Conservation (phyloP, 2,888 invertebrate genomes). For the Cheilosia vulpina region DNA sequence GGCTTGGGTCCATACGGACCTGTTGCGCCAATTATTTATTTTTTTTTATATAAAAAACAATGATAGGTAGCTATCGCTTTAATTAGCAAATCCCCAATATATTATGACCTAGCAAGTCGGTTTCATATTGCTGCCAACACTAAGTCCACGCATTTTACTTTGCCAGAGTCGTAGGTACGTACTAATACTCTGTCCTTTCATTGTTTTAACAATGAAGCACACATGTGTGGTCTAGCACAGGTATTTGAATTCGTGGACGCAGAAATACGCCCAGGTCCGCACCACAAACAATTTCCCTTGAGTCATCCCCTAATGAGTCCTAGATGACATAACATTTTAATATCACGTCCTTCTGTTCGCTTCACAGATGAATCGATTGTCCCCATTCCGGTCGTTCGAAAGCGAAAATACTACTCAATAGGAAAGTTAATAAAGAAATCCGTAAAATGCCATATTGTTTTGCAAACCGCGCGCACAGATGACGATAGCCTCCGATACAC, state of each 20-base stretch:
- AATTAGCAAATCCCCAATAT: no score
- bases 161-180: background rate
- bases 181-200: conserved; percentile 29
- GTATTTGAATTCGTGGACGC: background rate
- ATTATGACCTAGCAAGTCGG: conserved; percentile 9
- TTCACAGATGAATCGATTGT: background rate
- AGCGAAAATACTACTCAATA: conserved; percentile 35
- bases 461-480: conserved; percentile 16
- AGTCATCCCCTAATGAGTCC: conserved; percentile 48
- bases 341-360: conserved; percentile 39
- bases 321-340: conserved; percentile 42
- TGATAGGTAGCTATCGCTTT: no score
- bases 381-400: conserved; percentile 6
- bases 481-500: conserved; percentile 36
- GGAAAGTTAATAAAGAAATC: conserved; percentile 57
- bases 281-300: background rate
- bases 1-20: no score
- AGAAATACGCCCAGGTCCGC: background rate
- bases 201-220: conserved; percentile 13
- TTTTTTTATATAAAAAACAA: no score
- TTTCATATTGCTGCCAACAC: conserved; percentile 22
- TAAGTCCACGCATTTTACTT: background rate
- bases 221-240: conserved; percentile 9
- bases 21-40: no score
- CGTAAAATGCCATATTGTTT: conserved; percentile 48